phyloP scores from a whole-genome alignment of 2,888 invertebrate genomes.

The Plebejus melissa region DNA sequence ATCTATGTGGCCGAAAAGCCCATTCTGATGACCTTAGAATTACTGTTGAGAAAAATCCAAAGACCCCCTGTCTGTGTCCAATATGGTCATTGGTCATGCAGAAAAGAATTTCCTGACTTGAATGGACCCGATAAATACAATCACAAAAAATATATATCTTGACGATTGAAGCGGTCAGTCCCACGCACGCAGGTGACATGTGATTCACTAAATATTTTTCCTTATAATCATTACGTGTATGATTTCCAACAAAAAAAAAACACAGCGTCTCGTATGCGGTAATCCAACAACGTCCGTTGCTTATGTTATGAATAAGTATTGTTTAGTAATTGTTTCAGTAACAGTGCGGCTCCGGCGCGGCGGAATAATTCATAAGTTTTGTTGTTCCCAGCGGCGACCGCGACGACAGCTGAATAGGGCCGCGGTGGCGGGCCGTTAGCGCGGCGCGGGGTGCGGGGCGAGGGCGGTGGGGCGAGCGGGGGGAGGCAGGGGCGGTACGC shows the following conservation, averaged over 20 bases:
- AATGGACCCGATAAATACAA: constrained; percentile 2
- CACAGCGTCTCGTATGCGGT: constrained; percentile 29
- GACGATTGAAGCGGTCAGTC: not conserved
- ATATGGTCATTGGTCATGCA: not conserved
- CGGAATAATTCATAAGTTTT: constrained; percentile 74
- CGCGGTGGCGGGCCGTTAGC: constrained; percentile 65
- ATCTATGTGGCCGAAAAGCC: too few relatives aligned
- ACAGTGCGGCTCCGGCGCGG: constrained; percentile 52
- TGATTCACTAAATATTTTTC: constrained; percentile 18
- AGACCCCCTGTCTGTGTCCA: not conserved
- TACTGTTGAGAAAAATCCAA: too few relatives aligned
- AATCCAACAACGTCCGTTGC: constrained; percentile 59
- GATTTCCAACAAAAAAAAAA: constrained; percentile 15
- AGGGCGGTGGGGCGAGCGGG: constrained; percentile 38
- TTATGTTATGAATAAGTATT: constrained; percentile 68
- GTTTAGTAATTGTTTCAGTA: constrained; percentile 73
- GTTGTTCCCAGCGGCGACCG: constrained; percentile 65
- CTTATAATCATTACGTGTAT: not conserved
- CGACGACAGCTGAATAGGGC: constrained; percentile 75
- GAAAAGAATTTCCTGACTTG: not conserved
- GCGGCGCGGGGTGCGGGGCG: constrained; percentile 41
- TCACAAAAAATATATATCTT: not conserved
- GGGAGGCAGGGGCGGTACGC: constrained; percentile 68
- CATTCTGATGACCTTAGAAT: too few relatives aligned
- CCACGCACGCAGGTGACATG: constrained; percentile 22